Conservation (phyloP, 2,113 vertebrate species). For the Gymnocephalus cernua region DNA sequence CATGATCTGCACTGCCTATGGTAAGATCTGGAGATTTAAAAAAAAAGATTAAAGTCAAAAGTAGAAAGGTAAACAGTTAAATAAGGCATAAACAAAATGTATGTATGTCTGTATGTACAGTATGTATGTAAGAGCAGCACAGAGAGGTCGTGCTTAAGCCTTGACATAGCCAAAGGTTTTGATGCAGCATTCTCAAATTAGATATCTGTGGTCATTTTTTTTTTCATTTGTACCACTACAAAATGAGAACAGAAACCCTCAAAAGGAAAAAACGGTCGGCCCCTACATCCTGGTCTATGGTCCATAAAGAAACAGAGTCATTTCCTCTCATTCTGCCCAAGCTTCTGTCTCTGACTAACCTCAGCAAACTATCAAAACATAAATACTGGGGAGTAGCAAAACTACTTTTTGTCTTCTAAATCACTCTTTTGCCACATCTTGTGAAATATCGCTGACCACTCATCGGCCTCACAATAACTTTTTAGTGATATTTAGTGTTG, state of each 20-base stretch:
- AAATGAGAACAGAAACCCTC: conserved; percentile 26
- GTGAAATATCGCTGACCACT: conserved; percentile 3
- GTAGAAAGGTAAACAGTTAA: neutral
- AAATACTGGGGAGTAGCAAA: neutral
- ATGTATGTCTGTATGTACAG: too few relatives aligned
- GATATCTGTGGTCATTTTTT: conserved; percentile 1
- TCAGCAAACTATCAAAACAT: conserved; percentile 17
- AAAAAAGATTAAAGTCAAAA: neutral
- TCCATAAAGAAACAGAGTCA: conserved; percentile 48
- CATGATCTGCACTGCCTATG: conserved; percentile 88
- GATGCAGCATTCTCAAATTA: conserved; percentile 33
- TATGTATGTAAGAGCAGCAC: neutral
- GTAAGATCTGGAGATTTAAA: conserved; percentile 72
- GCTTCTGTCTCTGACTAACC: conserved; percentile 22
- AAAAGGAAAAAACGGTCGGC: conserved; percentile 14
- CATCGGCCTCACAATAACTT: neutral
- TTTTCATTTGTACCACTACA: conserved; percentile 11
- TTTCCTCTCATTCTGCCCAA: conserved; percentile 59
- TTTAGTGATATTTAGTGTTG: neutral
- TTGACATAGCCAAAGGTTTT: neutral
- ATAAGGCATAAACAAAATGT: neutral
- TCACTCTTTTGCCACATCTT: neutral
- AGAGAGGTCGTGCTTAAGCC: neutral
- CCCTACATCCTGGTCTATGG: conserved; percentile 54
- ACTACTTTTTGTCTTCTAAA: neutral